phyloP scores from a whole-genome alignment of 2,797 vertebrate species.

The Bryconaethiops microstoma region DNA sequence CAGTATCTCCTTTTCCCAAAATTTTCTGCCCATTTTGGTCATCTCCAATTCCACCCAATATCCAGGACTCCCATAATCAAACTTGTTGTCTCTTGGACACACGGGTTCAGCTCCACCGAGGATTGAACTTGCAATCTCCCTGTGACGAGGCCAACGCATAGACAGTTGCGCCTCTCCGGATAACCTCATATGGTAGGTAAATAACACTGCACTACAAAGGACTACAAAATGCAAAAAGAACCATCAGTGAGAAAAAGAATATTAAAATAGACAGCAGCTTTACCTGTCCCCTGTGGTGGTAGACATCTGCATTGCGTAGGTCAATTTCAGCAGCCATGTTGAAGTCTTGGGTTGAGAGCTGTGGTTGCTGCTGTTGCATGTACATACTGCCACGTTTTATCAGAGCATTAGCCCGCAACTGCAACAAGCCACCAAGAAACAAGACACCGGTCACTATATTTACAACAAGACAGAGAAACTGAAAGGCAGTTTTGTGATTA shows the following conservation, averaged over 20 bases:
- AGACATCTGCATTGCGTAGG: slow-evolving; percentile 92
- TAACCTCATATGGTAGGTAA: background rate
- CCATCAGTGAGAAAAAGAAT: background rate
- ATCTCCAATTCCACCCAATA: no score
- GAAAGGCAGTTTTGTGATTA: background rate
- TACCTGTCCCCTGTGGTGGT: slow-evolving; percentile 97
- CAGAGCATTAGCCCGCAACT: slow-evolving; percentile 94
- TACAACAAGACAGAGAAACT: background rate
- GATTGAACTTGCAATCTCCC: no score
- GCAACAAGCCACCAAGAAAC: slow-evolving; percentile 19
- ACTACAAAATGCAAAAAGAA: background rate
- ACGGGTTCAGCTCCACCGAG: no score
- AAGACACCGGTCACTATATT: background rate
- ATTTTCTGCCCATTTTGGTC: no score
- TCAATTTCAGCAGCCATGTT: slow-evolving; percentile 96
- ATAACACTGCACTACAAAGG: background rate
- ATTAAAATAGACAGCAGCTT: background rate
- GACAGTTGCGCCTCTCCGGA: no score
- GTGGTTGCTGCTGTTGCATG: slow-evolving; percentile 97
- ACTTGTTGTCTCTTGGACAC: no score
- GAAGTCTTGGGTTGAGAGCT: slow-evolving; percentile 93
- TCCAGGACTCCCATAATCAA: no score
- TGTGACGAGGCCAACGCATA: no score
- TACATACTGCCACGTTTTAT: slow-evolving; percentile 99
- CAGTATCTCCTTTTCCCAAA: no score